Evolutionary conservation across 2,888 invertebrate species (phyloP).

Genomic region (Odontothrips loti): DNA sequence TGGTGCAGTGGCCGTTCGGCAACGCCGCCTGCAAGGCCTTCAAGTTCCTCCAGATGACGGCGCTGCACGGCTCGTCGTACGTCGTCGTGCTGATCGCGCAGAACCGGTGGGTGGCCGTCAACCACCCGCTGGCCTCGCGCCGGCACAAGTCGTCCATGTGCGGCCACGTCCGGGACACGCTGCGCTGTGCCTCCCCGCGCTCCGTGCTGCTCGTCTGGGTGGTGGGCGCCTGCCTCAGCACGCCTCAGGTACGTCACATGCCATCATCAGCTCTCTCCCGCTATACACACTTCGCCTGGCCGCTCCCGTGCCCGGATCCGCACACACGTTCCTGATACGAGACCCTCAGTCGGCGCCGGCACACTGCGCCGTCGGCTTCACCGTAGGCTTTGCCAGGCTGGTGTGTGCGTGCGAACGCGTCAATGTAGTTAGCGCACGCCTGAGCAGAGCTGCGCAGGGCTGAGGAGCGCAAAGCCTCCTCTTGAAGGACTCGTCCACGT

Average conservation of each 20-base stretch:
- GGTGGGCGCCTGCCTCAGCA: constrained; percentile 66
- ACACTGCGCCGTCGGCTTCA: too few species aligned
- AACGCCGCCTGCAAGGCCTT: constrained; percentile 72
- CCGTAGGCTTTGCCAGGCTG: too few species aligned
- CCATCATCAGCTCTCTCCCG: too few species aligned
- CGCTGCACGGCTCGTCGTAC: constrained; percentile 76
- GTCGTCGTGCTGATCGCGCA: constrained; percentile 76
- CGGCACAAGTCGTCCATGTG: constrained; percentile 43
- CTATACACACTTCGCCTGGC: too few species aligned
- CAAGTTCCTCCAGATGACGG: constrained; percentile 77
- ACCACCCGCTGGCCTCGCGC: constrained; percentile 68
- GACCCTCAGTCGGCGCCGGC: too few species aligned
- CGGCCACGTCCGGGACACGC: constrained; percentile 55
- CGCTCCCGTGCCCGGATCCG: too few species aligned
- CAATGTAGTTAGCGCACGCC: too few species aligned
- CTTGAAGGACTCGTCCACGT: too few species aligned
- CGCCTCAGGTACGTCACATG: constrained; percentile 77
- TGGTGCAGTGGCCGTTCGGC: constrained; percentile 76
- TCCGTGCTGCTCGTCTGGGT: constrained; percentile 68
- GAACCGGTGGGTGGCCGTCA: constrained; percentile 74
- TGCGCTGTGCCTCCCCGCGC: constrained; percentile 56
- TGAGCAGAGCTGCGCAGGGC: too few species aligned
- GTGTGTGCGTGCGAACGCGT: too few species aligned
- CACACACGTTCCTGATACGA: too few species aligned
- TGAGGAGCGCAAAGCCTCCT: too few species aligned